phyloP scores from a whole-genome alignment of 1,140 invertebrate genomes.

The Frieseomelitta varia region DNA sequence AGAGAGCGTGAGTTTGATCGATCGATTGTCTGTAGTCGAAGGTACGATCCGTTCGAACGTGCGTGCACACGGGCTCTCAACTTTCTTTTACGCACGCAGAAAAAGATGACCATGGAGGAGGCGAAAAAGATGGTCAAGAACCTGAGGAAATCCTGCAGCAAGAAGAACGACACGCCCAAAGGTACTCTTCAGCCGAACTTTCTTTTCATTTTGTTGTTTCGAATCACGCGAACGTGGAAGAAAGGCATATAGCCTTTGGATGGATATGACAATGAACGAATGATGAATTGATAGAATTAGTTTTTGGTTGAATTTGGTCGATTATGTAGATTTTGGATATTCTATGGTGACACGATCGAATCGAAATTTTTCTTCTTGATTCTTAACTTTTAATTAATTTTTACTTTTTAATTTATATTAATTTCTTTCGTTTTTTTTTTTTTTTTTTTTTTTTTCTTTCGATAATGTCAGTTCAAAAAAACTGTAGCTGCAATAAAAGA shows the following conservation, averaged over 20 bases:
- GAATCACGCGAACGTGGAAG: not conserved
- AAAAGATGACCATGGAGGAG: conserved; percentile 18
- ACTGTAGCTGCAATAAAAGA: no score
- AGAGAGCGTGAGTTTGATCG: conserved; percentile 57
- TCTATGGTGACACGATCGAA: not conserved
- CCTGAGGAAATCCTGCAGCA: conserved; percentile 38
- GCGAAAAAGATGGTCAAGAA: conserved; percentile 21
- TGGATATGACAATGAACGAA: no score
- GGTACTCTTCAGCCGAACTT: conserved; percentile 20
- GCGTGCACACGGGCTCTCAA: no score
- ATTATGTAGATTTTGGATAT: not conserved
- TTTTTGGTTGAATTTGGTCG: no score
- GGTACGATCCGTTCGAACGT: not conserved
- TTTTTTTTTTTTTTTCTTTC: not conserved
- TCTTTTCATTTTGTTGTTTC: not conserved
- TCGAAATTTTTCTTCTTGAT: not conserved
- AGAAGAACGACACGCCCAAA: conserved; percentile 20
- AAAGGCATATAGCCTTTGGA: not conserved
- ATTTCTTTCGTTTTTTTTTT: not conserved
- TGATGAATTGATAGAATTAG: no score
- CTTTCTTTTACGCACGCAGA: conserved; percentile 42
- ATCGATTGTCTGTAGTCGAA: not conserved
- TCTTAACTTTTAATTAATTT: no score
- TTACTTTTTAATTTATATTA: not conserved
- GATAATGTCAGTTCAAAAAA: no score